These are phyloP conservation scores for Caligus rogercresseyi DNA, from an alignment of 1,140 invertebrate genomes.

Conservation along the genomic window DNA sequence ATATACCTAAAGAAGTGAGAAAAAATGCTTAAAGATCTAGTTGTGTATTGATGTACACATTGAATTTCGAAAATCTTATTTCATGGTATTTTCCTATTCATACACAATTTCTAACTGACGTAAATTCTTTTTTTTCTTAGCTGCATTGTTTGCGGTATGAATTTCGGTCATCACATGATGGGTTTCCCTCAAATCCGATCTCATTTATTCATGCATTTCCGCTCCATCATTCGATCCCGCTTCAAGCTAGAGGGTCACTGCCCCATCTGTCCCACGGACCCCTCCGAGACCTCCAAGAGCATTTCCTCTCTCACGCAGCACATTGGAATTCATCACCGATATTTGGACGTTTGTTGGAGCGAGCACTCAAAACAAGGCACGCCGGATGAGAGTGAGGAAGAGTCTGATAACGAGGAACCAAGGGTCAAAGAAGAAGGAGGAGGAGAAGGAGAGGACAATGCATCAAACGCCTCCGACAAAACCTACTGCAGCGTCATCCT, in stretches of 20 bases:
- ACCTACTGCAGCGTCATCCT: neutral
- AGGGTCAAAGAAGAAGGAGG: no score
- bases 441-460: no score
- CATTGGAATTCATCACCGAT: neutral
- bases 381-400: neutral
- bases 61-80: no score
- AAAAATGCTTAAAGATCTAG: no score
- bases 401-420: neutral
- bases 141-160: conserved; percentile 8
- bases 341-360: conserved; percentile 3
- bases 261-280: neutral
- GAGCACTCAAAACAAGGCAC: neutral
- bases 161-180: conserved; percentile 6
- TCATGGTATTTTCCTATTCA: no score
- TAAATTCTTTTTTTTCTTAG: neutral
- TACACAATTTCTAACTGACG: no score
- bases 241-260: neutral
- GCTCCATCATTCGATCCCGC: neutral
- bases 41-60: no score
- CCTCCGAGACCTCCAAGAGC: neutral
- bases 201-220: conserved; percentile 9
- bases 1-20: no score
- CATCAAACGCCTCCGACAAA: no score
- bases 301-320: neutral
- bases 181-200: neutral